Evolutionary conservation across 2,797 vertebrate species (phyloP).

Genomic region (Sebastes umbrosus): DNA sequence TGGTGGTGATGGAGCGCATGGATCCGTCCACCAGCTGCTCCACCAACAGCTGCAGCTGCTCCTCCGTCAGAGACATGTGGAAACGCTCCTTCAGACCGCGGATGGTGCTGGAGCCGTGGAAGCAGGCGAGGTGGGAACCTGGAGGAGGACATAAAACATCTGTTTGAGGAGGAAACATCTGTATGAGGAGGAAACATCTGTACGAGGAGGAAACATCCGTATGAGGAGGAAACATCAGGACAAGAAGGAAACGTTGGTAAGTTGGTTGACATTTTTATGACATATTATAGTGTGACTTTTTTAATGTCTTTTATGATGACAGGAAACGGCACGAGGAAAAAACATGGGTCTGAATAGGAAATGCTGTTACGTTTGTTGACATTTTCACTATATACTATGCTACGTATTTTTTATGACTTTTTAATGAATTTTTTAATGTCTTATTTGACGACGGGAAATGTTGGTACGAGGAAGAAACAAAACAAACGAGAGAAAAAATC

Average conservation of each 20-base stretch:
- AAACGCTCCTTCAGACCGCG: slow-evolving; percentile 94
- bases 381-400: no score
- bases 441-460: no score
- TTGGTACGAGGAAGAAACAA: no score
- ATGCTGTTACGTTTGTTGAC: no score
- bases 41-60: slow-evolving; percentile 94
- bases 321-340: no score
- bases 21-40: slow-evolving; percentile 96
- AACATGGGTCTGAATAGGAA: no score
- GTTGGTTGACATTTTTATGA: no score
- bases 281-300: no score
- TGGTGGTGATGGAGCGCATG: slow-evolving; percentile 95
- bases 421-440: no score
- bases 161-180: background rate
- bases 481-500: no score
- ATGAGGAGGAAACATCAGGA: background rate
- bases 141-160: background rate
- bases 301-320: no score
- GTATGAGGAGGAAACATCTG: background rate
- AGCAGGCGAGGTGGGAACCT: slow-evolving; percentile 95
- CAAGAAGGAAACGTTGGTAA: background rate
- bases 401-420: no score
- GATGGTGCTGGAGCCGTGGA: slow-evolving; percentile 95
- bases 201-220: background rate
- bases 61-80: slow-evolving; percentile 97